Percentiles rank a stretch among this genome's conserved stretches.
Conservation (phyloP, 1,140 invertebrate genomes). For the Drosophila tristis region DNA sequence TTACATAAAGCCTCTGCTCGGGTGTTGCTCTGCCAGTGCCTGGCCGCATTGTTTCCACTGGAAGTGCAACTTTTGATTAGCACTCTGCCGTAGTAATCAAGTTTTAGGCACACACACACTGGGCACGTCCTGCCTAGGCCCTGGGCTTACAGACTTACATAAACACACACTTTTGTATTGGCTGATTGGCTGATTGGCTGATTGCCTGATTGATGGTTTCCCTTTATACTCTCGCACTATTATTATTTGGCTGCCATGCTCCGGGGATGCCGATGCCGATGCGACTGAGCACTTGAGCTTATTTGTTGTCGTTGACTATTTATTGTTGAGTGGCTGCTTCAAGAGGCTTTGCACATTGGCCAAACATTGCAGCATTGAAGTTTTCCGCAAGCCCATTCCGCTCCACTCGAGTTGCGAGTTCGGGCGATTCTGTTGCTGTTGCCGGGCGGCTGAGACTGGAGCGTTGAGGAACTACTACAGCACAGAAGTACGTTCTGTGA, state of each 20-base stretch:
- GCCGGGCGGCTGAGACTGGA: constrained; percentile 23
- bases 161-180: constrained; percentile 30
- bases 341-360: constrained; percentile 45
- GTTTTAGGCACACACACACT: constrained; percentile 16
- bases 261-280: constrained; percentile 29
- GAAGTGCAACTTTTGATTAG: constrained; percentile 76
- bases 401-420: not conserved
- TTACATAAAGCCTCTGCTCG: constrained; percentile 34
- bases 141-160: not conserved
- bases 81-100: constrained; percentile 68
- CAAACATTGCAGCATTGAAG: constrained; percentile 36
- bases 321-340: constrained; percentile 34
- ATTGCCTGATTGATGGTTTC: constrained; percentile 63
- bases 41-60: constrained; percentile 50
- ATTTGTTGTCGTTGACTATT: constrained; percentile 59
- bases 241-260: constrained; percentile 48
- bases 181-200: constrained; percentile 54
- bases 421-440: constrained; percentile 12
- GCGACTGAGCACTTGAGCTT: constrained; percentile 56
- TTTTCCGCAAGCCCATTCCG: constrained; percentile 11
- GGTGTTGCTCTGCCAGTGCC: constrained; percentile 13
- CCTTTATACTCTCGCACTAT: constrained; percentile 45
- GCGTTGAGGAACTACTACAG: constrained; percentile 21
- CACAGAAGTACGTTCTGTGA: constrained; percentile 15
- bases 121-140: constrained; percentile 18